Evolutionary conservation across 2,113 vertebrate species (phyloP), one percentile per base, ranked within the genome.

Genomic region (Oncorhynchus masou): DNA sequence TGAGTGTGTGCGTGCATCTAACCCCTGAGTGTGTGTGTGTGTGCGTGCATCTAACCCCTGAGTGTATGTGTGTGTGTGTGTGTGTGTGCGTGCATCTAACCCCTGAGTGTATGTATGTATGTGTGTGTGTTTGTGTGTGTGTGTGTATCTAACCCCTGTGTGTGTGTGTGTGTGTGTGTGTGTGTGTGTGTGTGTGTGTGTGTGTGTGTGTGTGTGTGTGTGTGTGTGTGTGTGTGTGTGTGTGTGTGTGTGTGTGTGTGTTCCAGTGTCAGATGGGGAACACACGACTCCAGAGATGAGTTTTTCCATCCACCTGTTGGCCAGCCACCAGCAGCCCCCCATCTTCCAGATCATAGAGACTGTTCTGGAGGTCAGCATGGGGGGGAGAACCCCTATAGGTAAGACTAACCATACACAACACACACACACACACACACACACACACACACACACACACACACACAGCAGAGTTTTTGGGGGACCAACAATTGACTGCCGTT

Each of bases 231-330:
- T n/a, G 51, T 73, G 68, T 70, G 11, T 29, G 19, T 74, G 48
- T 66, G 65, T 68, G 25, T 71, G 16, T 73, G 27, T 76, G 57
- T 76, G 60, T 31, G 79, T 78, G 24, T 70, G 12, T 70, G 64
- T 81, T 72, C 59, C 73, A 99, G 98, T 99, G 88, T 96, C 96
- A 0, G 95, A 96, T 57, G 97, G 97, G 12, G 94, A 96, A 1
- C 91, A 94, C 89, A 94, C 90, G 0, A 97, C 94, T 31, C 94
- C 95, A 0, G 97, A 99, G 90, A 90, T 96, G 94, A 92, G 89
- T 78, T 96, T 99, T 81, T 94, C 95, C 74, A 86, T 99, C 76
- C 94, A 97, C 85, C 82, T 98, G 74, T 90, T 97, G 70, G 91
- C 94, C 0, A 91, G 89, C 0, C 93, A 95, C 70, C 92, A 89